Evolutionary conservation across 2,113 vertebrate genomes (phyloP).

Genomic region (Elanoides forficatus): DNA sequence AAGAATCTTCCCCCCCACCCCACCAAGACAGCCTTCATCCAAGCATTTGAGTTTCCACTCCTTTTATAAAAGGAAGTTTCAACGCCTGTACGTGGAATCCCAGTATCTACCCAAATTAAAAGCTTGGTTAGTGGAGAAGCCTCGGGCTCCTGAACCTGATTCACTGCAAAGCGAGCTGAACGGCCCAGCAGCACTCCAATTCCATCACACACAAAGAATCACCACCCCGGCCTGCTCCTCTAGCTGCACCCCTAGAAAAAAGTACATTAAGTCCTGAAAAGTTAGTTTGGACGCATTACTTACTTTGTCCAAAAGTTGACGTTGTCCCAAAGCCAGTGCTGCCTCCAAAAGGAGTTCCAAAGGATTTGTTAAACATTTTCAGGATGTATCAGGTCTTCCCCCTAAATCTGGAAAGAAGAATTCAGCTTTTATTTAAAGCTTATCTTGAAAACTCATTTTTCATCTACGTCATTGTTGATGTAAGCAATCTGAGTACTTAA

Average conservation of each 20-base stretch:
- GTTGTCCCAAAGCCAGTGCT: slow-evolving; percentile 88
- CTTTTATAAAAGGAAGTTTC: not conserved
- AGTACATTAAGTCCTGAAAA: fast-evolving
- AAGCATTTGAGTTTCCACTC: not conserved
- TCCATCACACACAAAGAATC: not conserved
- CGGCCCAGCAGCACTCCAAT: not conserved
- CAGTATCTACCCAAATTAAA: not conserved
- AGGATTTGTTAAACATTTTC: slow-evolving; percentile 98
- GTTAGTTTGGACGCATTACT: slow-evolving; percentile 24
- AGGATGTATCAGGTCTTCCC: slow-evolving; percentile 59
- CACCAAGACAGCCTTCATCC: fast-evolving
- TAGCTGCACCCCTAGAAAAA: not conserved
- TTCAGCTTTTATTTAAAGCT: not conserved
- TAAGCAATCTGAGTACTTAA: not conserved
- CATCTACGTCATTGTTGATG: fast-evolving
- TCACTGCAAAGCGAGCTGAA: not conserved
- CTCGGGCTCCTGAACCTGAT: not conserved
- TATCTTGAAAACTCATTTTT: not conserved
- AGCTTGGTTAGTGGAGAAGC: not conserved
- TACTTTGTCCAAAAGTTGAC: slow-evolving; percentile 94
- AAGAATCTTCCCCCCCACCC: not conserved
- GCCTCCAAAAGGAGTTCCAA: slow-evolving; percentile 90
- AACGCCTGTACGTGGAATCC: fast-evolving
- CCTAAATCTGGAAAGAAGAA: slow-evolving; percentile 60
- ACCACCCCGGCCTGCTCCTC: fast-evolving